Percentiles rank a stretch among this genome's conserved stretches.
phyloP scores from a whole-genome alignment of 2,113 vertebrate genomes.

The Psammodynastes pulverulentus region DNA sequence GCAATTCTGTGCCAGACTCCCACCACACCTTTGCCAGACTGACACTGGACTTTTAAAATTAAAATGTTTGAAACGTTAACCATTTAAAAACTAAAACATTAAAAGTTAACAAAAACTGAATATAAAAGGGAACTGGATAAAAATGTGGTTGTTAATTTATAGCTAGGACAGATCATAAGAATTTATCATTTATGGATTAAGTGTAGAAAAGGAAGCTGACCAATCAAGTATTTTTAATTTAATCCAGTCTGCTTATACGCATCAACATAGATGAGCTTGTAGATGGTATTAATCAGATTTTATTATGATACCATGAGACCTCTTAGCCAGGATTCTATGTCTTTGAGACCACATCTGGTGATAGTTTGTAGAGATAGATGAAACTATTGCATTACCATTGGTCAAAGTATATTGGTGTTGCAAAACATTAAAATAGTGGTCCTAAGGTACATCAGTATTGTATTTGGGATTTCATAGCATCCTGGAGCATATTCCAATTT shows the following conservation, averaged over 20 bases:
- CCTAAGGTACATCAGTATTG: background rate
- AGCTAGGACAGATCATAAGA: background rate
- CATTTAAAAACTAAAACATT: background rate
- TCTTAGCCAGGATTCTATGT: background rate
- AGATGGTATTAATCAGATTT: background rate
- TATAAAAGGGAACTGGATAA: background rate
- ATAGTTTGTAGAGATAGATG: background rate
- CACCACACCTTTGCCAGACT: background rate
- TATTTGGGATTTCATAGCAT: background rate
- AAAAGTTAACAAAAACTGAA: background rate
- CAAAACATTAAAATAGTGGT: background rate
- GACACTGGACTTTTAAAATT: background rate
- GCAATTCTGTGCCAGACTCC: background rate
- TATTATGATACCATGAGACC: background rate
- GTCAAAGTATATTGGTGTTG: background rate
- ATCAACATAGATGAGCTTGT: background rate
- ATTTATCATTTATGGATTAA: background rate
- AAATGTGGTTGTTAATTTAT: background rate
- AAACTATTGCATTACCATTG: background rate
- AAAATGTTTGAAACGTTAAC: background rate
- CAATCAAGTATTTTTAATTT: background rate
- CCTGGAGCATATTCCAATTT: background rate
- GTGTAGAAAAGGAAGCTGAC: background rate
- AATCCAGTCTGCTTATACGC: background rate
- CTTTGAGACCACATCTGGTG: background rate